A percentile compares a stretch with the other conserved stretches of the same genome.
Evolutionary conservation across 2,797 vertebrate species (phyloP).

Genomic region (Falco concolor): DNA sequence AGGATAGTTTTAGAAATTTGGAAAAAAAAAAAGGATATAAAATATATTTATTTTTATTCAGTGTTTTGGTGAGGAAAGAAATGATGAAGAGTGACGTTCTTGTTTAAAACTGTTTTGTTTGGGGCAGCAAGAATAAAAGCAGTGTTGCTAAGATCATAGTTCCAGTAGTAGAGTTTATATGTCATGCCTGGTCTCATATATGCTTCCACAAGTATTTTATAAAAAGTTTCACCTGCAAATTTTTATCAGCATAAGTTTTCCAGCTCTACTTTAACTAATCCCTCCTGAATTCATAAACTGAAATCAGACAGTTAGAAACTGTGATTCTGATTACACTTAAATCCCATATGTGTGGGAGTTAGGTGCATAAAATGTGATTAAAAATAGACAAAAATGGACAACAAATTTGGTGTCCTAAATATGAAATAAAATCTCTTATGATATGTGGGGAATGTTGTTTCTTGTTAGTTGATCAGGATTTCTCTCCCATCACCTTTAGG

Average conservation of each 20-base stretch:
- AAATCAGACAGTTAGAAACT: not conserved
- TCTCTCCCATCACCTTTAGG: not conserved
- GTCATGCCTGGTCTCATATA: not conserved
- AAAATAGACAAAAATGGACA: not conserved
- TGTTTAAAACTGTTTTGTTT: not conserved
- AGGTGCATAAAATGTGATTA: not conserved
- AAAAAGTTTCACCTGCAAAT: not conserved
- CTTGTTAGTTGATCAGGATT: not conserved
- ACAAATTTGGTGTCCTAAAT: not conserved
- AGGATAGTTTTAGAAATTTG: not conserved
- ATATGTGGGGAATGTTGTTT: not conserved
- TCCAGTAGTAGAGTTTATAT: not conserved
- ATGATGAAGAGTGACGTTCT: not conserved
- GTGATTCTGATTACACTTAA: not conserved
- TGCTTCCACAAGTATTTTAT: not conserved
- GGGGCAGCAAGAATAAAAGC: not conserved
- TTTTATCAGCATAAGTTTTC: not conserved
- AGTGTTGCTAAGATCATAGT: not conserved
- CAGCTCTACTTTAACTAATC: not conserved
- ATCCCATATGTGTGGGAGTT: not conserved
- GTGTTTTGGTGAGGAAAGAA: not conserved
- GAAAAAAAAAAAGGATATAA: not conserved
- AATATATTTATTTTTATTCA: not conserved
- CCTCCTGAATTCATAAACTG: not conserved
- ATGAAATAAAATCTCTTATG: not conserved